These are phyloP conservation scores for Enteromius unitaeniatus DNA, from an alignment of 2,797 vertebrate species.

Conservation along the genomic window DNA sequence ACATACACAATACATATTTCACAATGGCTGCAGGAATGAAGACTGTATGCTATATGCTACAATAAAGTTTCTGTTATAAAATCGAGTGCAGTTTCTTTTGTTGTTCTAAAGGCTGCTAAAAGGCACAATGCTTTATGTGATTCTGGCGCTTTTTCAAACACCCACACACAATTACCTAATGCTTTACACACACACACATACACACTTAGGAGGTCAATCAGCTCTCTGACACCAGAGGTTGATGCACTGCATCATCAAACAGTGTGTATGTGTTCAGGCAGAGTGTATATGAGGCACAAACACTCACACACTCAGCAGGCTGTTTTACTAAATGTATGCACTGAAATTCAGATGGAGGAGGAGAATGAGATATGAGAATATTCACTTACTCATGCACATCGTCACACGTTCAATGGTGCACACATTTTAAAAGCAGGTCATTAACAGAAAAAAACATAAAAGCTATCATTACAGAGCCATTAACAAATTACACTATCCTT, in stretches of 20 bases:
- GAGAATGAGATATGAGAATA: slow-evolving; percentile 6
- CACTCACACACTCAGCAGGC: not conserved
- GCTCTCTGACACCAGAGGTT: slow-evolving; percentile 8
- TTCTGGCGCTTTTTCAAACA: slow-evolving; percentile 9
- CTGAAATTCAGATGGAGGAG: slow-evolving; percentile 54
- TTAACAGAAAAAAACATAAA: slow-evolving; percentile 33
- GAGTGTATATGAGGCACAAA: not conserved
- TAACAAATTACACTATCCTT: slow-evolving; percentile 42
- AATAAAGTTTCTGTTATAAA: not conserved
- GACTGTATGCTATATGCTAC: not conserved
- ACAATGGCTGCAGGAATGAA: not conserved
- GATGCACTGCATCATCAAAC: slow-evolving; percentile 17
- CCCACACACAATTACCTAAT: slow-evolving; percentile 27
- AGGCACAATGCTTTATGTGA: not conserved
- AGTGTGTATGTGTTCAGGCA: not conserved
- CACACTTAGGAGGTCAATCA: slow-evolving; percentile 34
- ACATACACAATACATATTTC: not conserved
- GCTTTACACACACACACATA: slow-evolving; percentile 41
- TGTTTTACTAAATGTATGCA: slow-evolving; percentile 63
- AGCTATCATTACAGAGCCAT: slow-evolving; percentile 42
- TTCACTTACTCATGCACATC: slow-evolving; percentile 10
- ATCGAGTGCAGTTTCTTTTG: not conserved
- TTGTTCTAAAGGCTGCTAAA: not conserved
- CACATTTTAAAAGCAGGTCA: slow-evolving; percentile 28
- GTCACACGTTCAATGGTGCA: not conserved